Evolutionary conservation across 2,888 invertebrate genomes (phyloP).

Genomic region (Drosophila quinaria): DNA sequence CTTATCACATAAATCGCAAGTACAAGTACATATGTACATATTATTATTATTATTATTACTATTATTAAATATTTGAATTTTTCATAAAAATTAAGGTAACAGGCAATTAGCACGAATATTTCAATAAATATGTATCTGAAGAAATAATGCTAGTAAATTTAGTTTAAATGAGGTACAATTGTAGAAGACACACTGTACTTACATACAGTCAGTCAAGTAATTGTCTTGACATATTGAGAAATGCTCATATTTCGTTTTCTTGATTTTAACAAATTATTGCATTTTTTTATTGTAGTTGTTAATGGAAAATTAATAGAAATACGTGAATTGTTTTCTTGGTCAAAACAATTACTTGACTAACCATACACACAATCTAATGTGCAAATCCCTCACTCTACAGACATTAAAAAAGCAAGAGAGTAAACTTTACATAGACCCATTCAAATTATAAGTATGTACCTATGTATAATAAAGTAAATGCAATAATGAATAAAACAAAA

Average conservation of each 20-base stretch:
- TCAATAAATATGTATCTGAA: slow-evolving; percentile 1
- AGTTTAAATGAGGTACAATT: slow-evolving; percentile 33
- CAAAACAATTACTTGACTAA: background rate
- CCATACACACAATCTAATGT: background rate
- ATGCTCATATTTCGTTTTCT: background rate
- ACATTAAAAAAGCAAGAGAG: slow-evolving; percentile 22
- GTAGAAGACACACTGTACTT: slow-evolving; percentile 3
- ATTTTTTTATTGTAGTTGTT: background rate
- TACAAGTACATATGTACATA: slow-evolving; percentile 1
- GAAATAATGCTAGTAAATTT: slow-evolving; percentile 47
- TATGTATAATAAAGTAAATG: slow-evolving; percentile 55
- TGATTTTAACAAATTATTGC: background rate
- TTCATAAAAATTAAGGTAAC: background rate
- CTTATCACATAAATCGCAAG: slow-evolving; percentile 9
- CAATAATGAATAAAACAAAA: slow-evolving; percentile 60
- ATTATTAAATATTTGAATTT: slow-evolving; percentile 1
- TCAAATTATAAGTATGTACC: slow-evolving; percentile 39
- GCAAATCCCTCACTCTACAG: slow-evolving; percentile 1
- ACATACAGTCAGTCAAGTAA: background rate
- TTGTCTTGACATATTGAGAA: background rate
- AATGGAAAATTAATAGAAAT: background rate
- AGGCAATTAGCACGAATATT: slow-evolving; percentile 1
- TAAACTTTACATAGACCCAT: slow-evolving; percentile 38
- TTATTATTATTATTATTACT: slow-evolving; percentile 6
- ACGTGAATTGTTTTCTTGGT: background rate